Evolutionary conservation across 2,113 vertebrate genomes (phyloP).

Genomic region (Pseudonaja textilis): DNA sequence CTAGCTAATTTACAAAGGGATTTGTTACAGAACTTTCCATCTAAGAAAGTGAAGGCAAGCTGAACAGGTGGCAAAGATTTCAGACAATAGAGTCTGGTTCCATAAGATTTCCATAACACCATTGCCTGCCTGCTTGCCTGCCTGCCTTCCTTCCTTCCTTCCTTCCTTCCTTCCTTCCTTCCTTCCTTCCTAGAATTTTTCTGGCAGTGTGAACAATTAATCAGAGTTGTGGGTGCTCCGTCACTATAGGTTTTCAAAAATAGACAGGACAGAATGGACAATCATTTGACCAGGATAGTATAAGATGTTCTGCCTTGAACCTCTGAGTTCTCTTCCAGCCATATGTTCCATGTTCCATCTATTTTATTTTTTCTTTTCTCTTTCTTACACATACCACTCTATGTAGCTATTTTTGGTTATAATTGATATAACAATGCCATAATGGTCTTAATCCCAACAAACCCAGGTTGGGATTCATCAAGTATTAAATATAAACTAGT

Average conservation of each 20-base stretch:
- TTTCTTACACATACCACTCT: background rate
- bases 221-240: too few species aligned
- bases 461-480: background rate
- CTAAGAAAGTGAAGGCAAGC: background rate
- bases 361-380: too few species aligned
- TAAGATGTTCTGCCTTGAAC: too few species aligned
- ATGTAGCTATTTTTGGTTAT: background rate
- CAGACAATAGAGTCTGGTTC: background rate
- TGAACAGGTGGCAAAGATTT: background rate
- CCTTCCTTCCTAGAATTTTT: background rate
- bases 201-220: too few species aligned
- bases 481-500: background rate
- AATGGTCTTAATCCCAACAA: background rate
- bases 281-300: too few species aligned
- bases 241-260: too few species aligned
- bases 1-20: background rate
- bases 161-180: background rate
- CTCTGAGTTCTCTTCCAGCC: too few species aligned
- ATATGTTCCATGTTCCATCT: too few species aligned
- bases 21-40: background rate
- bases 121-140: background rate
- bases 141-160: background rate
- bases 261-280: too few species aligned
- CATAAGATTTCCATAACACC: background rate
- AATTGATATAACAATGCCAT: background rate